Percentiles rank a stretch among this genome's conserved stretches.
Evolutionary conservation across 2,888 invertebrate genomes (phyloP).

Genomic region (Ochlodes sylvanus): DNA sequence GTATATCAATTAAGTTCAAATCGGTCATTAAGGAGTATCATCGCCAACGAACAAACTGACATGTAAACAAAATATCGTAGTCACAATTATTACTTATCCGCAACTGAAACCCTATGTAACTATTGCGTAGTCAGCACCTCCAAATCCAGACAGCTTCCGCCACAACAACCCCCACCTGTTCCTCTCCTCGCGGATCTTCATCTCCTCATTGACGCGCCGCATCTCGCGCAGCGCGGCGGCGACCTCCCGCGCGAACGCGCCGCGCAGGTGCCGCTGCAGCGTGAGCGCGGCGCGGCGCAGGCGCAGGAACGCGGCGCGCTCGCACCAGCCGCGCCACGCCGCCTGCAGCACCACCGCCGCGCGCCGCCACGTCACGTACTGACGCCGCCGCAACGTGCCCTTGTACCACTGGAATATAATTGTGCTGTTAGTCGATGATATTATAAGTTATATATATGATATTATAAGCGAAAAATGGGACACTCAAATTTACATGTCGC

Average conservation of each 20-base stretch:
- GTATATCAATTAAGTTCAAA: no score
- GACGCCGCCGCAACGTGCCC: slow-evolving; percentile 86
- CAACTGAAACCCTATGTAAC: no score
- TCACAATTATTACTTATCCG: no score
- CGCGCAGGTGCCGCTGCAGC: slow-evolving; percentile 93
- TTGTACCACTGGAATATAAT: slow-evolving; percentile 84
- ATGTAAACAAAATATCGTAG: no score
- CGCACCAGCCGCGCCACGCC: slow-evolving; percentile 94
- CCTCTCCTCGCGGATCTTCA: slow-evolving; percentile 89
- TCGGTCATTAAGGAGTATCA: no score
- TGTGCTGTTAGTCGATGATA: neutral
- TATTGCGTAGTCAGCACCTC: no score
- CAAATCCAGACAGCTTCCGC: no score
- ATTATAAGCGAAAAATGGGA: no score
- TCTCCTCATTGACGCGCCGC: slow-evolving; percentile 93
- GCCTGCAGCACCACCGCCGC: slow-evolving; percentile 92
- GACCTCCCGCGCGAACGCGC: slow-evolving; percentile 95
- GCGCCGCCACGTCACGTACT: slow-evolving; percentile 87
- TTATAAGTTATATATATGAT: no score
- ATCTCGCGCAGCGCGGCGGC: slow-evolving; percentile 94
- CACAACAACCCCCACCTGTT: slow-evolving; percentile 60
- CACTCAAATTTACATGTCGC: no score
- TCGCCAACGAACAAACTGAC: no score
- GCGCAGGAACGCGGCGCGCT: slow-evolving; percentile 91
- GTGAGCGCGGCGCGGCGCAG: slow-evolving; percentile 93